These are phyloP conservation scores for Tachina lurida DNA, from an alignment of 2,888 invertebrate species.

Conservation along the genomic window DNA sequence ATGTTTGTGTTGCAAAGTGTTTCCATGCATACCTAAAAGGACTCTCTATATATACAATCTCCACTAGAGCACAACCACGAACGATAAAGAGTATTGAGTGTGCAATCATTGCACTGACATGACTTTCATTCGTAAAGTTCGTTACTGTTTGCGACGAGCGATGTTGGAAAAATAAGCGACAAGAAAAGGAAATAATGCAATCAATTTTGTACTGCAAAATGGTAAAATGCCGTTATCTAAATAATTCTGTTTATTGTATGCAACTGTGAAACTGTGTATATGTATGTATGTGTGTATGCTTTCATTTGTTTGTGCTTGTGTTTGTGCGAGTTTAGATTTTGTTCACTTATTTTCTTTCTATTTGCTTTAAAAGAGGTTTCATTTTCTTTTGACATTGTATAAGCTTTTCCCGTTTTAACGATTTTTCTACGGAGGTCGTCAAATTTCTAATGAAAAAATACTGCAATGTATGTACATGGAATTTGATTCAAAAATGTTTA, in stretches of 20 bases:
- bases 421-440: neutral
- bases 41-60: conserved; percentile 6
- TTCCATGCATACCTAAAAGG: conserved; percentile 14
- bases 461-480: neutral
- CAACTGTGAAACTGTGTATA: neutral
- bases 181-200: conserved; percentile 8
- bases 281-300: neutral
- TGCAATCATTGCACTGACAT: conserved; percentile 43
- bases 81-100: conserved; percentile 25
- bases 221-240: conserved; percentile 40
- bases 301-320: neutral
- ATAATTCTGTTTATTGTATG: conserved; percentile 33
- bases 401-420: neutral
- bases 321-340: neutral
- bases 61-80: neutral
- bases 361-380: conserved; percentile 32
- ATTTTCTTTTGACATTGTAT: conserved; percentile 44
- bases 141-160: conserved; percentile 6
- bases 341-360: conserved; percentile 3
- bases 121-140: conserved; percentile 29
- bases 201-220: conserved; percentile 21
- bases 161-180: neutral
- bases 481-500: neutral
- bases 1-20: conserved; percentile 28
- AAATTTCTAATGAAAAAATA: neutral